phyloP scores from a whole-genome alignment of 2,797 vertebrate species.

The Crocodylus rhombifer region DNA sequence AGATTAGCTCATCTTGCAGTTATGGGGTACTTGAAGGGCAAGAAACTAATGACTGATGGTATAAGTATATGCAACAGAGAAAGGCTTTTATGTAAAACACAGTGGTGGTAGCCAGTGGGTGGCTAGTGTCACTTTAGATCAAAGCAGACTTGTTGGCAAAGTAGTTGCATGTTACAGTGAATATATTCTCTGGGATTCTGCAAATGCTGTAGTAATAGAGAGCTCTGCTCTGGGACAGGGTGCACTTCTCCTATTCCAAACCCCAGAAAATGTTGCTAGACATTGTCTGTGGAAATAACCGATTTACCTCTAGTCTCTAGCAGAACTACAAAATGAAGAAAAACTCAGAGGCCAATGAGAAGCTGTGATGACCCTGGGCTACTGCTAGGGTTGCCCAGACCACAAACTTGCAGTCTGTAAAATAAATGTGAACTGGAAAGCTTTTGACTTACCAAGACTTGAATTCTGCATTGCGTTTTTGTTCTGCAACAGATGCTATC shows the following conservation, averaged over 20 bases:
- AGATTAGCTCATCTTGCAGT: not conserved
- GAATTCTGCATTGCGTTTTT: not conserved
- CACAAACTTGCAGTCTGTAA: not conserved
- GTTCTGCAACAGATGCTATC: not conserved
- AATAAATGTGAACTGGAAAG: not conserved
- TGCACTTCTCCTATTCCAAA: not conserved
- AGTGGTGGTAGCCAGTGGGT: not conserved
- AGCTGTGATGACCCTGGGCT: not conserved
- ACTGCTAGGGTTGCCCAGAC: not conserved
- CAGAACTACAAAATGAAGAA: not conserved
- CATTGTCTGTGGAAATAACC: not conserved
- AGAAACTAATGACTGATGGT: not conserved
- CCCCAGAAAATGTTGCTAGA: not conserved
- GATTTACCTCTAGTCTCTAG: not conserved
- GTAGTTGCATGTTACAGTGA: not conserved
- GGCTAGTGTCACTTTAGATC: not conserved
- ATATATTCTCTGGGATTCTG: too few species aligned
- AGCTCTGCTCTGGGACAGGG: not conserved
- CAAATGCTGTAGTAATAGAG: not conserved
- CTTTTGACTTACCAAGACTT: accelerated
- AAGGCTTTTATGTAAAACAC: not conserved
- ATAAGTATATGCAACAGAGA: not conserved
- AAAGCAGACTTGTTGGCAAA: not conserved
- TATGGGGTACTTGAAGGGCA: not conserved
- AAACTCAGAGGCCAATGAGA: not conserved